These are phyloP conservation scores for Centruroides vittatus DNA, from an alignment of 1,140 invertebrate species.

Conservation along the genomic window DNA sequence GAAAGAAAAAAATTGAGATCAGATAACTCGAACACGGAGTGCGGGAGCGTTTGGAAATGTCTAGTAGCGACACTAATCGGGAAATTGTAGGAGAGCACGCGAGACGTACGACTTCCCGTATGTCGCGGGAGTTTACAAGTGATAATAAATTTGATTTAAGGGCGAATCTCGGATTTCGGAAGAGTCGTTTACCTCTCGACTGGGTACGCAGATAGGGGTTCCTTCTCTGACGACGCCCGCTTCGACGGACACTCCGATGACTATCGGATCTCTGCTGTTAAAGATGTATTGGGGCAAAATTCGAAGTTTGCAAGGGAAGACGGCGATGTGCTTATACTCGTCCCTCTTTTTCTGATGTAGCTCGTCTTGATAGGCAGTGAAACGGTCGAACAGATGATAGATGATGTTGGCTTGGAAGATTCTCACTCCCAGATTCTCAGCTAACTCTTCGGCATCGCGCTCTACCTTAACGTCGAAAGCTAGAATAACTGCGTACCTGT, in stretches of 20 bases:
- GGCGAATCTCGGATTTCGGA: no score
- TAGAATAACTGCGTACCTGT: conserved; percentile 86
- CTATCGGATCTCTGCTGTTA: conserved; percentile 95
- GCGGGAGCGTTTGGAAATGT: no score
- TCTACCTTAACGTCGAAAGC: conserved; percentile 99
- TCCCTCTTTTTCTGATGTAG: conserved; percentile 84
- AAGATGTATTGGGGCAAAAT: conserved; percentile 83
- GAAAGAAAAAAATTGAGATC: no score
- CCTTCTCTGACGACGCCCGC: conserved; percentile 90
- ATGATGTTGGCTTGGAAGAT: conserved; percentile 99
- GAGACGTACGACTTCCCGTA: no score
- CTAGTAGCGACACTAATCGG: no score
- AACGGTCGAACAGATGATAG: conserved; percentile 98
- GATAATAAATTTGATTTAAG: no score
- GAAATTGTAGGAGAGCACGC: no score
- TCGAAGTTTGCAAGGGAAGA: conserved; percentile 93
- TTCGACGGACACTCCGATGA: conserved; percentile 89
- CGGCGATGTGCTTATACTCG: conserved; percentile 88
- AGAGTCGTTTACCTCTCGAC: conserved; percentile 59
- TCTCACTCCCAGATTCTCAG: conserved; percentile 82
- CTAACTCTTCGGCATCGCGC: conserved; percentile 90
- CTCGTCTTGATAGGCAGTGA: conserved; percentile 85
- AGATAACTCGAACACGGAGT: no score
- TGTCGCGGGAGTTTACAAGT: no score
- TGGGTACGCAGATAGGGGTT: conserved; percentile 92